A percentile compares a stretch with the other conserved stretches of the same genome.
phyloP scores from a whole-genome alignment of 2,113 vertebrate species.

The Neodontobutis hainanensis region DNA sequence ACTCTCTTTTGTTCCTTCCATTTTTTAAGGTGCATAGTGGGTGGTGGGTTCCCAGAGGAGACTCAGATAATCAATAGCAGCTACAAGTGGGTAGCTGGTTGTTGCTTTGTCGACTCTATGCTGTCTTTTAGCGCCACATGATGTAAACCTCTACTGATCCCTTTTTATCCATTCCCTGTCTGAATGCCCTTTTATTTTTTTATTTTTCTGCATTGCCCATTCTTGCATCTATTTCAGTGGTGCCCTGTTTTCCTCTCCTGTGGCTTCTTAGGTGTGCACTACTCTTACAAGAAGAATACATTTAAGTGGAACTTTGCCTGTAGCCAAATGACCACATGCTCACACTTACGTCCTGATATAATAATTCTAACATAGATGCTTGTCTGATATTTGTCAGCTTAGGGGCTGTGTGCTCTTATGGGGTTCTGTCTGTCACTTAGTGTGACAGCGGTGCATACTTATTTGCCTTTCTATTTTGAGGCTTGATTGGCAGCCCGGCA shows the following conservation, averaged over 20 bases:
- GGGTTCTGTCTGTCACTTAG: slow-evolving; percentile 82
- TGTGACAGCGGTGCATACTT: slow-evolving; percentile 84
- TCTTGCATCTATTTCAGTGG: not conserved
- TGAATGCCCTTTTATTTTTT: slow-evolving; percentile 7
- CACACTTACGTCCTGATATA: slow-evolving; percentile 55
- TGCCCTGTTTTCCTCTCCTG: not conserved
- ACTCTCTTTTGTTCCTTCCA: slow-evolving; percentile 23
- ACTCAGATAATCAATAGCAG: slow-evolving; percentile 55
- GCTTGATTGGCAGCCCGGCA: slow-evolving; percentile 91
- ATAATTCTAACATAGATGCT: slow-evolving; percentile 62
- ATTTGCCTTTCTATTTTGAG: slow-evolving; percentile 92
- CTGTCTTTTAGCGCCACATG: slow-evolving; percentile 26
- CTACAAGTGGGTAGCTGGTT: slow-evolving; percentile 32
- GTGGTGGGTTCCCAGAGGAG: slow-evolving; percentile 29
- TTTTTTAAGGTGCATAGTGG: slow-evolving; percentile 23
- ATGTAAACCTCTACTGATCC: slow-evolving; percentile 19
- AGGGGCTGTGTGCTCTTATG: slow-evolving; percentile 60
- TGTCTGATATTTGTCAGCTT: slow-evolving; percentile 82
- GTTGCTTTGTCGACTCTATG: slow-evolving; percentile 33
- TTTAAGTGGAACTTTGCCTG: slow-evolving; percentile 34
- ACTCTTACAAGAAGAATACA: slow-evolving; percentile 8
- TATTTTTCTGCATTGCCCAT: slow-evolving; percentile 6
- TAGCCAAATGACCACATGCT: slow-evolving; percentile 55
- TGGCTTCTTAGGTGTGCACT: slow-evolving; percentile 11
- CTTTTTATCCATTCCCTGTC: slow-evolving; percentile 6